Percentiles rank a stretch among this genome's conserved stretches.
Conservation (phyloP, 1,140 invertebrate species). For the Drosophila teissieri region DNA sequence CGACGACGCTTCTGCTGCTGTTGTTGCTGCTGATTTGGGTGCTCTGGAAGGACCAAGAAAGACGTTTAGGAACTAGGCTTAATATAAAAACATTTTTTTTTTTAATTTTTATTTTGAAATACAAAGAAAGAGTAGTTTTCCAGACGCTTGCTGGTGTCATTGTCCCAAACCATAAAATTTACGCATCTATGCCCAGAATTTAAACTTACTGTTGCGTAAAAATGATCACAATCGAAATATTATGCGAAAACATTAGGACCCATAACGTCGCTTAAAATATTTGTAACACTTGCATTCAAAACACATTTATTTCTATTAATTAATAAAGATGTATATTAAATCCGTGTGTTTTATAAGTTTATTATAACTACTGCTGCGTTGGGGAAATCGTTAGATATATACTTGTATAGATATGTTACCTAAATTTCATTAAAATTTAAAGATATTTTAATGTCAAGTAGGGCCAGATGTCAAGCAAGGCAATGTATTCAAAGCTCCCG, state of each 20-base stretch:
- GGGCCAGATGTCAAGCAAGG: background rate
- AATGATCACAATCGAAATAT: no score
- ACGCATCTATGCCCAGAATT: no score
- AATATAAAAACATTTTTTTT: constrained; percentile 39
- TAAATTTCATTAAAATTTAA: background rate
- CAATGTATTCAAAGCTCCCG: background rate
- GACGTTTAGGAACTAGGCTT: background rate
- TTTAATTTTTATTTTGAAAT: background rate
- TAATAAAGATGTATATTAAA: no score
- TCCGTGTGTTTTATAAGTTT: background rate
- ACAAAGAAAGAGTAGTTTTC: background rate
- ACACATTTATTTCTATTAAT: no score
- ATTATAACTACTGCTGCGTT: background rate
- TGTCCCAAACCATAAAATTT: background rate
- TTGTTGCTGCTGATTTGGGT: constrained; percentile 59
- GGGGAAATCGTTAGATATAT: background rate
- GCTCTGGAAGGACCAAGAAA: constrained; percentile 50
- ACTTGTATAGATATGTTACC: no score
- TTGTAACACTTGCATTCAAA: no score
- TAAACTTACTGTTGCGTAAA: background rate
- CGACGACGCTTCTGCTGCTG: constrained; percentile 77
- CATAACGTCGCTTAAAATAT: no score
- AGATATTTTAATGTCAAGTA: background rate
- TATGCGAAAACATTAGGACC: no score
- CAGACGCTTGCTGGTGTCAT: background rate